These are phyloP conservation scores for Falco punctatus DNA, from an alignment of 2,113 vertebrate genomes.

Conservation along the genomic window DNA sequence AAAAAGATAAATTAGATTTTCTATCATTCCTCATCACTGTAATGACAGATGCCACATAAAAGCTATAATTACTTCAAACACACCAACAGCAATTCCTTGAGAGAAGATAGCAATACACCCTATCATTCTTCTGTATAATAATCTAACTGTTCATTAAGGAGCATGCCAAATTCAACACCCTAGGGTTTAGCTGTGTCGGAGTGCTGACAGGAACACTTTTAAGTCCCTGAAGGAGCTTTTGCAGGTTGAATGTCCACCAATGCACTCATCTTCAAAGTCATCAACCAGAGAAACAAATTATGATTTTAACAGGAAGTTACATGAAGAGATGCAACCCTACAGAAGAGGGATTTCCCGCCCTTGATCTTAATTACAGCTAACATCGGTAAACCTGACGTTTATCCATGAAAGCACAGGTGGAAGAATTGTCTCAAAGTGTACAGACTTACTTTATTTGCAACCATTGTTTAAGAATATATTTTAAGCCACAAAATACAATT, in stretches of 20 bases:
- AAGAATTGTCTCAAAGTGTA: neutral
- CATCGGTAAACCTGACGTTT: neutral
- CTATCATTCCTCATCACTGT: neutral
- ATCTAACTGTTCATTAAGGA: slow-evolving; percentile 17
- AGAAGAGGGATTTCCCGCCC: neutral
- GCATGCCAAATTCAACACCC: slow-evolving; percentile 22
- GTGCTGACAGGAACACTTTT: neutral
- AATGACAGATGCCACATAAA: neutral
- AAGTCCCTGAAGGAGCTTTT: neutral
- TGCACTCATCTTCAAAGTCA: neutral
- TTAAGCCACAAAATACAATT: neutral
- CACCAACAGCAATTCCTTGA: neutral
- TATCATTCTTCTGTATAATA: neutral
- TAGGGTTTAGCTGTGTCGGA: neutral
- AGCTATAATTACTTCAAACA: slow-evolving; percentile 20
- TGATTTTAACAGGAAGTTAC: neutral
- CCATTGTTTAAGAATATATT: neutral
- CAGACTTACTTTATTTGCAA: neutral
- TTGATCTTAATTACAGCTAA: neutral
- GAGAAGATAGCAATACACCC: slow-evolving; percentile 22
- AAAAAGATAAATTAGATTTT: neutral
- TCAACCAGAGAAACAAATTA: neutral
- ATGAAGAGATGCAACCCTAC: neutral
- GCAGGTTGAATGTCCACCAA: neutral
- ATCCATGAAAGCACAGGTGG: neutral